These are phyloP conservation scores for Sebastes hubbsi DNA, from an alignment of 2,797 vertebrate species.

Conservation along the genomic window DNA sequence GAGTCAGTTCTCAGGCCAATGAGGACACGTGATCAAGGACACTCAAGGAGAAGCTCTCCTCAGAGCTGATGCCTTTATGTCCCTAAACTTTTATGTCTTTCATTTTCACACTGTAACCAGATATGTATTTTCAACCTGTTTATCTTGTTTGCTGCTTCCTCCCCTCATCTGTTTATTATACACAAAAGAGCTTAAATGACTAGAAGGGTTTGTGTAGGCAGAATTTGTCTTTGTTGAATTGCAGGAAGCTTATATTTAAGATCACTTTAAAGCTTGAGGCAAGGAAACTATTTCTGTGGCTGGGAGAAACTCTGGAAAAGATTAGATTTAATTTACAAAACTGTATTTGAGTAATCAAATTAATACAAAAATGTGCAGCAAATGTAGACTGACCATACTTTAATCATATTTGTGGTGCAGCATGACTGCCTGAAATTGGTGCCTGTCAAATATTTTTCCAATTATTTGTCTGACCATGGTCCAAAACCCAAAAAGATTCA, in stretches of 20 bases:
- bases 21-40: not conserved
- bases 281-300: not conserved
- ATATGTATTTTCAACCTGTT: not conserved
- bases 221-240: not conserved
- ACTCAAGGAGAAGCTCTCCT: slow-evolving; percentile 2
- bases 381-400: not conserved
- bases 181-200: not conserved
- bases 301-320: not conserved
- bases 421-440: not conserved
- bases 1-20: not conserved
- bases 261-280: not conserved
- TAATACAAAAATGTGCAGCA: not conserved
- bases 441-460: not conserved
- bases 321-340: not conserved
- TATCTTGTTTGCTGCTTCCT: not conserved
- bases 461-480: not conserved
- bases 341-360: not conserved
- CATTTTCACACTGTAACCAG: not conserved
- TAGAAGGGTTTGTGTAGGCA: not conserved
- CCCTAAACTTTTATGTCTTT: not conserved
- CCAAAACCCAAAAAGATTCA: not conserved
- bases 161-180: not conserved
- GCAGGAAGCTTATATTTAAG: not conserved
- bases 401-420: not conserved
- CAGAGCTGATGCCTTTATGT: not conserved